Conservation (phyloP, 2,888 invertebrate genomes). For the Oeneis ivallda region DNA sequence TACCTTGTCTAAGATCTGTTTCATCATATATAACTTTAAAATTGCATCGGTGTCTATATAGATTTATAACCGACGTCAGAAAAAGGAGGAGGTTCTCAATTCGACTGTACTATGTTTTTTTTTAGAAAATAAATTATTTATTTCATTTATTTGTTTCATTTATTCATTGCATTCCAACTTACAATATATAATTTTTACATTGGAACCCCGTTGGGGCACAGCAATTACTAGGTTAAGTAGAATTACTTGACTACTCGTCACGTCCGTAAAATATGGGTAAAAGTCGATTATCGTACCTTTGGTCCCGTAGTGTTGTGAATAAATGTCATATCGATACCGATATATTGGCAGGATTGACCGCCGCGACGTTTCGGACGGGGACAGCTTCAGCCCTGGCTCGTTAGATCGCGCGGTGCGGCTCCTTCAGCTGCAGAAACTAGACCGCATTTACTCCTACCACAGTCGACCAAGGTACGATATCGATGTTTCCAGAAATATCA, state of each 20-base stretch:
- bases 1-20: neutral
- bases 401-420: conserved; percentile 81
- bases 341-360: conserved; percentile 80
- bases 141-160: too few relatives aligned
- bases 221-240: too few relatives aligned
- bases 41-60: too few relatives aligned
- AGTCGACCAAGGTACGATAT: conserved; percentile 82
- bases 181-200: too few relatives aligned
- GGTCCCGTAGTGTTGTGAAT: conserved; percentile 63
- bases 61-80: too few relatives aligned
- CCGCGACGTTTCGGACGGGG: conserved; percentile 71
- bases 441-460: conserved; percentile 82
- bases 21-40: neutral
- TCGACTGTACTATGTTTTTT: too few relatives aligned
- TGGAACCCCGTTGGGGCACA: too few relatives aligned
- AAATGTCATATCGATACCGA: conserved; percentile 65
- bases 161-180: too few relatives aligned
- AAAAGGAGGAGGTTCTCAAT: too few relatives aligned
- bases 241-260: neutral
- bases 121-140: too few relatives aligned
- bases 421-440: conserved; percentile 80
- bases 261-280: neutral
- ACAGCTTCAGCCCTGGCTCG: conserved; percentile 74
- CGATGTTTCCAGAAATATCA: conserved; percentile 57
- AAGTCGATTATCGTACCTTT: conserved; percentile 56